Conservation (phyloP, 2,888 invertebrate genomes). For the Chaetogeoica ovagalla region DNA sequence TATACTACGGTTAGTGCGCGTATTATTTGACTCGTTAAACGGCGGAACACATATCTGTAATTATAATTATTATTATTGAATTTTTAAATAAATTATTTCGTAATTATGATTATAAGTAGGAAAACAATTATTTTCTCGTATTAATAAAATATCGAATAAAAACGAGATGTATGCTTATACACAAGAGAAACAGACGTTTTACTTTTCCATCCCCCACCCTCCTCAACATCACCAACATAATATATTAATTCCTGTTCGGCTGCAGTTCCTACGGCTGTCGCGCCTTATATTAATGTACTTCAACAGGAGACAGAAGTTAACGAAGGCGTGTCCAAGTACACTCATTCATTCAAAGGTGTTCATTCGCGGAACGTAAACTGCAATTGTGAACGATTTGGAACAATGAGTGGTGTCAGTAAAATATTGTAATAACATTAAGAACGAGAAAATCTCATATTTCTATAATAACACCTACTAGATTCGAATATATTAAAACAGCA, state of each 20-base stretch:
- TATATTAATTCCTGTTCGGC: slow-evolving; percentile 25
- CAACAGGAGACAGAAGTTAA: slow-evolving; percentile 21
- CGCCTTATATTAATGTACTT: slow-evolving; percentile 16
- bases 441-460: slow-evolving; percentile 17
- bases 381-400: slow-evolving; percentile 25
- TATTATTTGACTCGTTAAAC: neutral
- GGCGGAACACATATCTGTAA: neutral
- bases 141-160: neutral
- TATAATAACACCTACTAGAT: slow-evolving; percentile 18
- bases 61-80: neutral
- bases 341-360: slow-evolving; percentile 20
- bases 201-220: neutral
- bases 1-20: neutral
- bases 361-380: neutral
- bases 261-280: too few species aligned
- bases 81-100: slow-evolving; percentile 23
- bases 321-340: slow-evolving; percentile 23
- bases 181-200: neutral
- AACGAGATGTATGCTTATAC: slow-evolving; percentile 6
- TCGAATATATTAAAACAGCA: slow-evolving; percentile 27
- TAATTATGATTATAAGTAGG: neutral
- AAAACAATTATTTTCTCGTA: neutral
- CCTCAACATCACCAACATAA: neutral
- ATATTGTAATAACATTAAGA: slow-evolving; percentile 21
- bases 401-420: slow-evolving; percentile 22